phyloP scores from a whole-genome alignment of 2,113 vertebrate species.

The Silurus glanis region DNA sequence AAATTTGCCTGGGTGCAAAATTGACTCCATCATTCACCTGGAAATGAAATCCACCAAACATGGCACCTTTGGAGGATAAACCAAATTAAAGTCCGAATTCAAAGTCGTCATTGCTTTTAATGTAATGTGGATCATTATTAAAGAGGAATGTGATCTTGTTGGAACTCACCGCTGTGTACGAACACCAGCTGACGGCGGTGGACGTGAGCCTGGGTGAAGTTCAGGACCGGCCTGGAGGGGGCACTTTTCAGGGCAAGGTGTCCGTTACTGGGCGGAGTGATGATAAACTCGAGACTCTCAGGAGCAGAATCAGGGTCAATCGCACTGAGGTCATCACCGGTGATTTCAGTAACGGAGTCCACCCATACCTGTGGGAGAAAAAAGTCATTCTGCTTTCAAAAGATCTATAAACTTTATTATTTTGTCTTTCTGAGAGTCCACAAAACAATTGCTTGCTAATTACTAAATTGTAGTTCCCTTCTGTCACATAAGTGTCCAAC shows the following conservation, averaged over 20 bases:
- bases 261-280: constrained; percentile 84
- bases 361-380: constrained; percentile 76
- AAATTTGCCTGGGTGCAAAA: constrained; percentile 80
- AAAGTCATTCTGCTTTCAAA: neutral
- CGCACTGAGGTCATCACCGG: constrained; percentile 72
- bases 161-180: constrained; percentile 75
- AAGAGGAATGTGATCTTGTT: neutral
- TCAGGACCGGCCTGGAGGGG: constrained; percentile 76
- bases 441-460: neutral
- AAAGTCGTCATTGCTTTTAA: neutral
- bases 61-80: constrained; percentile 72
- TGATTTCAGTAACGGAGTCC: constrained; percentile 81
- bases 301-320: constrained; percentile 80
- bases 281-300: constrained; percentile 74
- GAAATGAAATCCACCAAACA: constrained; percentile 85
- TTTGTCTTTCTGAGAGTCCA: neutral
- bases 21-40: constrained; percentile 88
- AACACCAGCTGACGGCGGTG: constrained; percentile 77
- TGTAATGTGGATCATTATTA: neutral
- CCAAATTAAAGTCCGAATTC: neutral
- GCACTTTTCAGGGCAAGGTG: constrained; percentile 79
- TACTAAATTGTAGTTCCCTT: neutral
- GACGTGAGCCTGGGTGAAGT: constrained; percentile 84
- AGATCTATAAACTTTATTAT: neutral
- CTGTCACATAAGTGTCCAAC: neutral